Conservation (phyloP, 2,113 vertebrate species). For the Colistium nudipinnis region DNA sequence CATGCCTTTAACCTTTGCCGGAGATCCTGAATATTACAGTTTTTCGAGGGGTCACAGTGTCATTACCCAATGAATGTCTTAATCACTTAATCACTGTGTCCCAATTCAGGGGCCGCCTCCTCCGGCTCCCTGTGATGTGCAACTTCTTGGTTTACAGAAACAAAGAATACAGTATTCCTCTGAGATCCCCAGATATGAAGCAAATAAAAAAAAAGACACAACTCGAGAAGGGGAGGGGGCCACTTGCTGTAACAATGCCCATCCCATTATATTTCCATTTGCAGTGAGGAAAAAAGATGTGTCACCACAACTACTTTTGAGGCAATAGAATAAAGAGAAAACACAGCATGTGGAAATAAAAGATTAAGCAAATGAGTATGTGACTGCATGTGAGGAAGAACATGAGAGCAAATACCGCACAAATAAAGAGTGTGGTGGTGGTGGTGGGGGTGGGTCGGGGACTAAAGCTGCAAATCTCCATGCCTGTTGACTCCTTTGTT, state of each 20-base stretch:
- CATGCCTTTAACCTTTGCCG: no score
- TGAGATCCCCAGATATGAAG: not conserved
- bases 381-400: conserved; percentile 6
- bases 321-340: conserved; percentile 22
- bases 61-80: no score
- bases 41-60: not conserved
- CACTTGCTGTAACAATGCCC: conserved; percentile 7
- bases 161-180: not conserved
- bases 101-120: no score
- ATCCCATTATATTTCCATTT: conserved; percentile 15
- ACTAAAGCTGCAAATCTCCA: conserved; percentile 63
- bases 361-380: conserved; percentile 8
- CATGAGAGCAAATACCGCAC: not conserved
- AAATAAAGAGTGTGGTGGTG: not conserved
- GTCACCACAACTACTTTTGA: not conserved
- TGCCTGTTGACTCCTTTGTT: conserved; percentile 72
- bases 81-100: no score
- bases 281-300: not conserved
- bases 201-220: not conserved
- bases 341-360: not conserved
- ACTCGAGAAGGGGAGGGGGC: not conserved
- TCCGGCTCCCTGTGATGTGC: conserved; percentile 16
- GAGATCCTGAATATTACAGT: not conserved
- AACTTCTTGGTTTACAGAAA: conserved; percentile 13
- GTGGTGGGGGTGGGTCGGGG: conserved; percentile 2